Conservation (phyloP, 1,140 invertebrate species). For the Drosophila ogumai region DNA sequence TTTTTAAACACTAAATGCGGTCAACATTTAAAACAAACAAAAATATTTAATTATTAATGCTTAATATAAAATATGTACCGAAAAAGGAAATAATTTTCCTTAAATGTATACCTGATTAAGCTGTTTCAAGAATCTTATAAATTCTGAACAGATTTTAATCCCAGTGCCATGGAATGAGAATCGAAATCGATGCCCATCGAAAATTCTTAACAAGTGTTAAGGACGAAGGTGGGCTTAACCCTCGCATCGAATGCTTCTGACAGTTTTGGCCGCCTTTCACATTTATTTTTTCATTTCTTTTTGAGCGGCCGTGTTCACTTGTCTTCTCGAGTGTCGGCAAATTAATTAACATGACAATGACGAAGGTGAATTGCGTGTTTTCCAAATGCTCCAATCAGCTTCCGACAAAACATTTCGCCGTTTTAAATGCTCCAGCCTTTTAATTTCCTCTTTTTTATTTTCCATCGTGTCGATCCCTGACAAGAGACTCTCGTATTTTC, state of each 20-base stretch:
- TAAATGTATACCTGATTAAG: not conserved
- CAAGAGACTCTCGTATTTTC: constrained; percentile 32
- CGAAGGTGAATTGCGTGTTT: constrained; percentile 82
- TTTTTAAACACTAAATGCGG: not conserved
- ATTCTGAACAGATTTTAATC: not conserved
- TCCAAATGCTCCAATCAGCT: constrained; percentile 50
- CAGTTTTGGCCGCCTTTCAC: constrained; percentile 45
- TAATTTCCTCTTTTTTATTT: constrained; percentile 18
- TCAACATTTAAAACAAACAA: not conserved
- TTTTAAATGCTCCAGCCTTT: constrained; percentile 30
- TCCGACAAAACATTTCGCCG: constrained; percentile 24
- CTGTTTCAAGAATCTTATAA: no score
- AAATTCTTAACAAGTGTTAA: constrained; percentile 72
- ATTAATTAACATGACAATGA: constrained; percentile 84
- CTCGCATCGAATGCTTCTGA: constrained; percentile 65
- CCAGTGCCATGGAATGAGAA: constrained; percentile 3
- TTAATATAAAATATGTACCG: no score
- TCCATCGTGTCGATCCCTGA: constrained; percentile 21
- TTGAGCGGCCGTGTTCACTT: constrained; percentile 61
- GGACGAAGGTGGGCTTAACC: constrained; percentile 18
- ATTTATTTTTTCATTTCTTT: constrained; percentile 14
- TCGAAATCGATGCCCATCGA: constrained; percentile 69
- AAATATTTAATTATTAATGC: no score
- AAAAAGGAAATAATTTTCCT: not conserved
- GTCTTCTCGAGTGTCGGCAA: constrained; percentile 73